Conservation (phyloP, 1,140 invertebrate genomes). For the Bombus picipes region DNA sequence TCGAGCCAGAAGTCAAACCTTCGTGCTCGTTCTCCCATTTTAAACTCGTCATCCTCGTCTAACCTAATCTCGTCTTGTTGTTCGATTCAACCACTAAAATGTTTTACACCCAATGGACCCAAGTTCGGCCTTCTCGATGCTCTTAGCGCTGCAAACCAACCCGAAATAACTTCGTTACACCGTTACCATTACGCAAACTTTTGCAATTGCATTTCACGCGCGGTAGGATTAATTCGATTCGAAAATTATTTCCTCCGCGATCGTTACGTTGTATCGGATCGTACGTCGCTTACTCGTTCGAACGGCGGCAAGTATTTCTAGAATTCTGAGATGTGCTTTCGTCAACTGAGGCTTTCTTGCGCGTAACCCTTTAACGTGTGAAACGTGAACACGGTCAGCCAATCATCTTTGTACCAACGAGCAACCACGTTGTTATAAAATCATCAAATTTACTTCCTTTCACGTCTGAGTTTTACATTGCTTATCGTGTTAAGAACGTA, state of each 20-base stretch:
- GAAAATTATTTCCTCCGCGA: neutral
- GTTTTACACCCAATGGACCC: neutral
- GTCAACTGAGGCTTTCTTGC: neutral
- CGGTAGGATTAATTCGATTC: neutral
- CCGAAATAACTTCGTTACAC: constrained; percentile 1
- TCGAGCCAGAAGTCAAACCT: constrained; percentile 26
- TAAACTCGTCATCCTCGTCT: constrained; percentile 22
- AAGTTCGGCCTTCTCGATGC: neutral
- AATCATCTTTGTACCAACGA: too few relatives aligned
- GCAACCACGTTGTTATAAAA: too few relatives aligned
- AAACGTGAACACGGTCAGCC: too few relatives aligned
- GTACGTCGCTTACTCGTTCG: neutral
- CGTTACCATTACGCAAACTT: neutral
- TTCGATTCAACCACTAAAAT: neutral
- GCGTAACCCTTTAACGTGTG: too few relatives aligned
- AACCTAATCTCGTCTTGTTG: neutral
- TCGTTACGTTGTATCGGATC: neutral
- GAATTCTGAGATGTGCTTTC: neutral
- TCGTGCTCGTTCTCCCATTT: neutral
- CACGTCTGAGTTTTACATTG: too few relatives aligned
- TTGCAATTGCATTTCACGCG: neutral
- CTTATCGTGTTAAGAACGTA: too few relatives aligned
- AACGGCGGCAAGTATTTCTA: neutral
- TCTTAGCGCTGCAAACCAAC: neutral
- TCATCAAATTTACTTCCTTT: too few relatives aligned